Base-by-base conservation (phyloP, 2,113 vertebrate genomes). In the Chiloscyllium plagiosum region DNA sequence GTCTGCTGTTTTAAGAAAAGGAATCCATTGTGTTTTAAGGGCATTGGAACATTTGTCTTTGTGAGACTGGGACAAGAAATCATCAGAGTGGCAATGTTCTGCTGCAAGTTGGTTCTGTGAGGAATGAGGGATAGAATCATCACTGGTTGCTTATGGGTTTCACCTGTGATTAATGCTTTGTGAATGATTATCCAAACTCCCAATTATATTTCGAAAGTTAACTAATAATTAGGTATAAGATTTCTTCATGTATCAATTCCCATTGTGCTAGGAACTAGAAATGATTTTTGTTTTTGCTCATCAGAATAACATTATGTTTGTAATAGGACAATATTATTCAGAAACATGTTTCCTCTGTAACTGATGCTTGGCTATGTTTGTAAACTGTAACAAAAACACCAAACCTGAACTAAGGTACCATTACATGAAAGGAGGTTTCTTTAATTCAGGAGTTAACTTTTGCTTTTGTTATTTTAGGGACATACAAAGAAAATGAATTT, bases 401-500 rank as follows among this genome's bases (percentile, higher is more conserved):
- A 76, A 65, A 17, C 56, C 8, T n/a, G 33, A 33, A 92, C 15
- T 92, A 92, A 92, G 65, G 15, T 37, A 83, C 61, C 65, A 93
- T 7, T 69, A 66, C 66, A 47, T 20, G 47, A 69, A 69, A 47
- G 37, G 2, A 19, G 37, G 37, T 83, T 56, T 47, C 68, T 24
- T 47, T 50, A 37, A 76, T 72, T 90, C 69, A 33, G 52, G 61
- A 93, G 61, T 29, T 52, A 52, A 50, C 42, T 6, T 52, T 13
- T 94, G 76, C 37, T 37, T 10, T n/a, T 87, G 47, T 61, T 42
- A 15, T 29, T 50, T 68, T 92, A 99, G 99, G 99, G 99, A 15
- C 99, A 99, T 96, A 99, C 99, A 47, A 99, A 98, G 97, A 99
- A 99, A 97, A 98, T 99, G 97, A 99, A 99, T 97, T 99, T 99